Conservation (phyloP, 2,888 invertebrate genomes). For the Panzeria rudis region DNA sequence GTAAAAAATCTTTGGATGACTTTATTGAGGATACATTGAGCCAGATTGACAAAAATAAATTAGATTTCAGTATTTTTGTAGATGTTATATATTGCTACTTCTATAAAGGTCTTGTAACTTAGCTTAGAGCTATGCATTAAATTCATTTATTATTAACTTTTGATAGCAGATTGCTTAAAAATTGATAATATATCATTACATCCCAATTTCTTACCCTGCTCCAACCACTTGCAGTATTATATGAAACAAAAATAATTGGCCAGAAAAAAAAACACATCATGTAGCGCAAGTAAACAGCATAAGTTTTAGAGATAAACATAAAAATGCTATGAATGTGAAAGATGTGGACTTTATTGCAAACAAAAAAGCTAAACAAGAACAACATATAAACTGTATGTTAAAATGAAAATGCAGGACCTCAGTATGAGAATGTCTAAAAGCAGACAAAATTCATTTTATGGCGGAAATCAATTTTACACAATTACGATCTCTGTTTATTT, state of each 20-base stretch:
- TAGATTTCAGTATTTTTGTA: too few relatives aligned
- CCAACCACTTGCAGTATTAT: constrained; percentile 10
- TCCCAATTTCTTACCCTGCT: background rate
- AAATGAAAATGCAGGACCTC: constrained; percentile 40
- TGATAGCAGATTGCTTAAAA: too few relatives aligned
- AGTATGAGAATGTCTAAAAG: constrained; percentile 40
- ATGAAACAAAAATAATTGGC: constrained; percentile 49
- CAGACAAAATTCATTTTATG: constrained; percentile 61
- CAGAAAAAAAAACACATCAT: constrained; percentile 46
- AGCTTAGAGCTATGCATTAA: too few relatives aligned
- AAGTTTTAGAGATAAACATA: constrained; percentile 61
- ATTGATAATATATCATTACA: background rate
- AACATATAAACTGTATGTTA: constrained; percentile 30
- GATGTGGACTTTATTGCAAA: constrained; percentile 49
- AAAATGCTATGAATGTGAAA: constrained; percentile 60
- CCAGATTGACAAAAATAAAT: too few relatives aligned
- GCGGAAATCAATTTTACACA: constrained; percentile 75
- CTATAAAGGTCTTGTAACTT: too few relatives aligned
- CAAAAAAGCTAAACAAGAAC: background rate
- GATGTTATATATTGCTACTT: too few relatives aligned
- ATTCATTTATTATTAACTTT: too few relatives aligned
- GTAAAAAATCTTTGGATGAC: too few relatives aligned
- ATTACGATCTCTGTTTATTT: constrained; percentile 65
- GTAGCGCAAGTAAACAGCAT: constrained; percentile 51
- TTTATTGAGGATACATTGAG: too few relatives aligned